Conservation (phyloP, 1,140 invertebrate genomes). For the Zaprionus ghesquierei region DNA sequence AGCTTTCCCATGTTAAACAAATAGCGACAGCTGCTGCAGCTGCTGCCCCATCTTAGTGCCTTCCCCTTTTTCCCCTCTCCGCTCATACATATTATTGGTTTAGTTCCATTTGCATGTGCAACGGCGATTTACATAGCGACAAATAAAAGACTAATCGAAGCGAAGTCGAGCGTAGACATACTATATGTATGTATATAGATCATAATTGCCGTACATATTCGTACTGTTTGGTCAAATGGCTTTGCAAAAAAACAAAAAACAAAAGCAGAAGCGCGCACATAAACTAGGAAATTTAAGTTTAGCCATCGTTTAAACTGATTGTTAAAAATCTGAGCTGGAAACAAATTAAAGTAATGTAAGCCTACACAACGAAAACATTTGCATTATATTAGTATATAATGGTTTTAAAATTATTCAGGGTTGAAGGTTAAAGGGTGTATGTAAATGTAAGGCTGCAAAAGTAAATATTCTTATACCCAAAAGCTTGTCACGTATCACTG, state of each 20-base stretch:
- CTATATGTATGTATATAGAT: constrained; percentile 2
- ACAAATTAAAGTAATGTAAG: too few species aligned
- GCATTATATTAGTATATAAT: too few species aligned
- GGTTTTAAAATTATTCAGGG: too few species aligned
- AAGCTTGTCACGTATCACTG: too few species aligned
- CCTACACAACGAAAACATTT: too few species aligned
- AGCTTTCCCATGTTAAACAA: constrained; percentile 46
- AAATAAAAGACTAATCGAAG: constrained; percentile 67
- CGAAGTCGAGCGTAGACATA: constrained; percentile 31
- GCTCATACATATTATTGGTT: constrained; percentile 72
- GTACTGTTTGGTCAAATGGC: constrained; percentile 18
- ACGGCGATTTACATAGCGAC: constrained; percentile 72
- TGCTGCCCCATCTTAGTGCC: not conserved
- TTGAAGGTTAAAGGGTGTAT: too few species aligned
- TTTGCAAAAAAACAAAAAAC: not conserved
- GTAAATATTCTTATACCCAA: too few species aligned
- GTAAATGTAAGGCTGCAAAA: too few species aligned
- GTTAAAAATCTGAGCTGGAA: too few species aligned
- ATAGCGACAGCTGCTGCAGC: constrained; percentile 41
- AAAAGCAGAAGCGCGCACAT: not conserved
- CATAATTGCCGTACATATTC: constrained; percentile 41
- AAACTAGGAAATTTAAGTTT: too few species aligned
- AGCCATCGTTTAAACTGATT: not conserved
- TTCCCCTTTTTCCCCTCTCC: not conserved
- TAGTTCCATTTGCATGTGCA: constrained; percentile 79